Conservation (phyloP, 2,888 invertebrate species). For the Stenodera caucasica region DNA sequence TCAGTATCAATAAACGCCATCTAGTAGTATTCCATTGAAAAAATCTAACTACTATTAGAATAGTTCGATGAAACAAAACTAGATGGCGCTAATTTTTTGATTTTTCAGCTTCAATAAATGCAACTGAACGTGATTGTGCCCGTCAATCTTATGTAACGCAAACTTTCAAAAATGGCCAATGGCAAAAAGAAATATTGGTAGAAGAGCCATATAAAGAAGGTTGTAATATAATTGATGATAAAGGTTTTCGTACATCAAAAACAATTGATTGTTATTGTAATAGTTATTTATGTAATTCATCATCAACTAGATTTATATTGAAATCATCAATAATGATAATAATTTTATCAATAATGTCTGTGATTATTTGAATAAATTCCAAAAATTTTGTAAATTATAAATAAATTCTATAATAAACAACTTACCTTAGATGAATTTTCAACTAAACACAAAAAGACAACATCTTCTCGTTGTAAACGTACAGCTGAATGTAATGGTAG, state of each 20-base stretch:
- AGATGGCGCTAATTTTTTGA: too few relatives aligned
- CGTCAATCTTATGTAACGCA: constrained; percentile 69
- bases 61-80: too few relatives aligned
- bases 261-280: constrained; percentile 78
- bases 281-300: constrained; percentile 69
- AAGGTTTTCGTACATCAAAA: constrained; percentile 63
- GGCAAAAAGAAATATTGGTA: constrained; percentile 67
- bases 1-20: constrained; percentile 55
- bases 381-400: too few relatives aligned
- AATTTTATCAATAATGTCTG: neutral
- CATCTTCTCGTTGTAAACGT: constrained; percentile 85
- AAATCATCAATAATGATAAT: neutral
- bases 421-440: constrained; percentile 88
- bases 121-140: constrained; percentile 72
- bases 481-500: constrained; percentile 90
- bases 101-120: too few relatives aligned
- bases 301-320: neutral
- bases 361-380: constrained; percentile 1
- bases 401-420: too few relatives aligned
- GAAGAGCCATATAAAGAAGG: constrained; percentile 73
- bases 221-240: constrained; percentile 66
- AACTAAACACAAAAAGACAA: constrained; percentile 90
- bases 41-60: too few relatives aligned
- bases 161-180: constrained; percentile 63
- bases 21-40: too few relatives aligned